Evolutionary conservation across 1,140 invertebrate genomes (phyloP).

Genomic region (Calliopsis andreniformis): DNA sequence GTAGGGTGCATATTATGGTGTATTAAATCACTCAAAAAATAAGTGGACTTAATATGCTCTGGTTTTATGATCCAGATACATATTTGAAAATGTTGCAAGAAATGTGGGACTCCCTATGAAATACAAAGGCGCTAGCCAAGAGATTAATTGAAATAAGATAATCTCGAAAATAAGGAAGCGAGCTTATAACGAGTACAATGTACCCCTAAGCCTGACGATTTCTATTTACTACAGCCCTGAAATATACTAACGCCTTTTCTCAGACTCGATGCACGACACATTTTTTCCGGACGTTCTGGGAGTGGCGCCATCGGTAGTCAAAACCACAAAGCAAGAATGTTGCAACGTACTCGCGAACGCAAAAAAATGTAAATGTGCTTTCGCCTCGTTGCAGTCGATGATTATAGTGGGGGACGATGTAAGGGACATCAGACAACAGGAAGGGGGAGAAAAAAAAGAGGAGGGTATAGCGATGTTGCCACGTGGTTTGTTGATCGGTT

Average conservation of each 20-base stretch:
- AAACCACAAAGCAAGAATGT: slow-evolving; percentile 46
- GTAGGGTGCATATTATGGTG: no score
- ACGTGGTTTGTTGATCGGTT: slow-evolving; percentile 58
- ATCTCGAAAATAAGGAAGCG: no score
- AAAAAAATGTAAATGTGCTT: slow-evolving; percentile 54
- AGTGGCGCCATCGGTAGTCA: slow-evolving; percentile 54
- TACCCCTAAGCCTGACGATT: no score
- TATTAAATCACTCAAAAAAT: no score
- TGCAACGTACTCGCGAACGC: slow-evolving; percentile 35
- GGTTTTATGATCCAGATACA: no score
- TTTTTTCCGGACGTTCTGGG: slow-evolving; percentile 35
- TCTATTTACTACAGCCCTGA: neutral
- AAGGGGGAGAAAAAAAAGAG: slow-evolving; percentile 25
- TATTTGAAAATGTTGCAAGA: no score
- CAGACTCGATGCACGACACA: slow-evolving; percentile 2
- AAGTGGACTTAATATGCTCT: no score
- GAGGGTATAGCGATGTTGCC: slow-evolving; percentile 53
- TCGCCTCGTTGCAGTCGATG: slow-evolving; percentile 50
- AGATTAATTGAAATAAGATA: no score
- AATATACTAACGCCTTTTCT: slow-evolving; percentile 18
- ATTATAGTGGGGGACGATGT: slow-evolving; percentile 36
- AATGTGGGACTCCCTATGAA: no score
- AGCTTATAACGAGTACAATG: no score
- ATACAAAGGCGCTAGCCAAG: no score
- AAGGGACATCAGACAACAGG: slow-evolving; percentile 38